Base-by-base conservation (phyloP, 2,888 invertebrate genomes). In the Tipula confusa region DNA sequence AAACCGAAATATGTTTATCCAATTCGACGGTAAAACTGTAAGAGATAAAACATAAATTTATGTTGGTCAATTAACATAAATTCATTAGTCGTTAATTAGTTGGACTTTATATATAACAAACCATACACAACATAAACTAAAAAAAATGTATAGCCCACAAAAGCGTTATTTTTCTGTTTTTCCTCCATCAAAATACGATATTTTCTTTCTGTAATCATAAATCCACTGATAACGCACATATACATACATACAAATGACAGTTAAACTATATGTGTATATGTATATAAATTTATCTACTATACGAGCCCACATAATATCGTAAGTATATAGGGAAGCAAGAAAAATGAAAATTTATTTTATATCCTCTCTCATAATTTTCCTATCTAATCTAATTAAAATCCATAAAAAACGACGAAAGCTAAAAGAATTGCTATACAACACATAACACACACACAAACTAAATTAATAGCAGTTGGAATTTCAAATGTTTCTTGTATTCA, bases 331-430 rank as follows among this genome's bases (percentile, higher is more conserved):
- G 64, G 64, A 64, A 64, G 64, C 1, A 64, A 64, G 7, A 7
- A 24, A 64, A 64, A 64, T 64, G 64, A 64, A 64, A 64, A 64
- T 64, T 64, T 64, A 64, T 64, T 64, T 64, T 64, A 64, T 64
- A 64, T 64, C 64, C 64, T 24, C 24, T 64, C 64, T 64, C 64
- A 64, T 64, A 64, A 64, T 24, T 64, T 64, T 64, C 64, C 64
- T 64, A 64, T 64, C 64, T 64, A 64, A 64, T 64, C 64, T 64
- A 64, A 64, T 64, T 64, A 64, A 64, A 64, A 64, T 64, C 64
- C 64, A 64, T 64, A 64, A 43, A 36, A 64, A 64, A 64, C 64
- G 64, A 64, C 64, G 64, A 64, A 64, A 64, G 64, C 64, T 64
- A 64, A 24, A 64, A 24, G 64, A 64, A 64, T 64, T 64, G 64